A percentile compares a stretch with the other conserved stretches of the same genome.
These are phyloP conservation scores for Epinotia demarniana DNA, from an alignment of 2,888 invertebrate species.

Conservation along the genomic window DNA sequence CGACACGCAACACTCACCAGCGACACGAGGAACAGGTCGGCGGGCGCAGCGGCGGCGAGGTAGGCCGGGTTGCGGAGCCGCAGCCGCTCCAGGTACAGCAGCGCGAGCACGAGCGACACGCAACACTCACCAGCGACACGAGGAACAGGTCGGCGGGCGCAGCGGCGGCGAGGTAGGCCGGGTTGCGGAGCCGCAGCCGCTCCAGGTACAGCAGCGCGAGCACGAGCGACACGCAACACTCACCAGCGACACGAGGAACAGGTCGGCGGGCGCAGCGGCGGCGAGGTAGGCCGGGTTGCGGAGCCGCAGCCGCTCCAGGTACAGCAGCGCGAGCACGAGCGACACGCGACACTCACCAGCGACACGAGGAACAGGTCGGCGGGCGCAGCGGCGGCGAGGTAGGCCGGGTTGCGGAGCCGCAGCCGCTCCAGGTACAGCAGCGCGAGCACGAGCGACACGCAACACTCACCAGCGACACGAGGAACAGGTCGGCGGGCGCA, in stretches of 20 bases:
- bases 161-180: slow-evolving; percentile 92
- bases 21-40: no score
- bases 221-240: background rate
- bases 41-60: no score
- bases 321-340: background rate
- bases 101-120: no score
- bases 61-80: no score
- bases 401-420: slow-evolving; percentile 47
- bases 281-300: background rate
- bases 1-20: slow-evolving; percentile 85
- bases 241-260: slow-evolving; percentile 91
- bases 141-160: slow-evolving; percentile 90
- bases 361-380: background rate
- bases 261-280: slow-evolving; percentile 91
- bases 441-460: background rate
- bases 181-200: slow-evolving; percentile 91
- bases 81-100: no score
- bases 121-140: background rate
- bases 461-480: background rate
- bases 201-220: slow-evolving; percentile 90
- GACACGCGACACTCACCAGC: background rate
- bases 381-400: background rate
- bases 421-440: background rate
- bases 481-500: slow-evolving; percentile 92
- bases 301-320: slow-evolving; percentile 2